A percentile compares a stretch with the other conserved stretches of the same genome.
phyloP scores from a whole-genome alignment of 2,888 invertebrate genomes.

The Mesorhabditis sp. region DNA sequence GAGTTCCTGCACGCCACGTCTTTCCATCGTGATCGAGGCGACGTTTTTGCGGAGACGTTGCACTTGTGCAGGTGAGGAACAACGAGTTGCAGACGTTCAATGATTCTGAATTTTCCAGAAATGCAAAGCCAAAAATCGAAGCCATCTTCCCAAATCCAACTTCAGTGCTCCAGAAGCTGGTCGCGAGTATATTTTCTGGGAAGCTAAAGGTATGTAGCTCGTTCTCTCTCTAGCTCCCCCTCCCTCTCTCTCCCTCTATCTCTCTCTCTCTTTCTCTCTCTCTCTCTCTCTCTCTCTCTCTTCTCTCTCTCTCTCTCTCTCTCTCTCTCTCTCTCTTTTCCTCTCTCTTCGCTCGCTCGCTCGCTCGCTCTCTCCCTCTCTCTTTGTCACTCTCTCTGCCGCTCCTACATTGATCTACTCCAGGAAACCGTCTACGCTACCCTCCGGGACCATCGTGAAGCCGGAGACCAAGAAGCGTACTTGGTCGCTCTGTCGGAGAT shows the following conservation, averaged over 20 bases:
- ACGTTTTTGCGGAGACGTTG: conserved; percentile 83
- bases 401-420: conserved; percentile 22
- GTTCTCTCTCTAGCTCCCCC: no score
- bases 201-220: background rate
- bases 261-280: no score
- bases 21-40: conserved; percentile 67
- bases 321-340: no score
- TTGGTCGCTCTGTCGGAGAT: conserved; percentile 81
- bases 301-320: no score
- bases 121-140: conserved; percentile 70
- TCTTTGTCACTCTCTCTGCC: no score
- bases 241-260: no score
- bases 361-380: no score
- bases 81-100: background rate
- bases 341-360: no score
- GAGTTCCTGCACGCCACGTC: conserved; percentile 80
- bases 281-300: no score
- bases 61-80: conserved; percentile 72
- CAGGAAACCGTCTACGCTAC: conserved; percentile 77
- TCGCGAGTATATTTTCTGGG: conserved; percentile 62
- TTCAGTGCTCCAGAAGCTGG: conserved; percentile 95
- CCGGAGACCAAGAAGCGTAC: conserved; percentile 81
- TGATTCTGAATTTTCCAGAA: conserved; percentile 56
- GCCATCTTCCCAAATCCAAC: conserved; percentile 91
- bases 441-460: conserved; percentile 65